Evolutionary conservation across 2,888 invertebrate species (phyloP).

Genomic region (Standfussiana lucernea): DNA sequence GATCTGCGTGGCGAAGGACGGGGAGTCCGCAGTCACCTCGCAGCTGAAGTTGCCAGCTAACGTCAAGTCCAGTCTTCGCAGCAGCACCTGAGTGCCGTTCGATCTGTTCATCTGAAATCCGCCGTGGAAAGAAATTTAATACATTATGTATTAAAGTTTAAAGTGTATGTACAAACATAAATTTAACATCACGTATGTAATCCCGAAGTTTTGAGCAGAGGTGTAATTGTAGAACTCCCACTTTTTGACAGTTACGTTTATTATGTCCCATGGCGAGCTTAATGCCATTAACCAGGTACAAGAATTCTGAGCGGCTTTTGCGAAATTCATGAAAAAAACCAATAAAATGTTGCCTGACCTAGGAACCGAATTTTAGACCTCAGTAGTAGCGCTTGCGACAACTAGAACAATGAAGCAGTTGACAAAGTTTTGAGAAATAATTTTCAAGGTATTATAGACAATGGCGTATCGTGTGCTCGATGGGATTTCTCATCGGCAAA

Average conservation of each 20-base stretch:
- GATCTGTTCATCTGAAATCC: conserved; percentile 92
- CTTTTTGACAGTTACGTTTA: neutral
- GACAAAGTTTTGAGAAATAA: neutral
- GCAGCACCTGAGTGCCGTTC: conserved; percentile 93
- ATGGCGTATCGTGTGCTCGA: no score
- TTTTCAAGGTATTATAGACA: neutral
- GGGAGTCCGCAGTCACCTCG: conserved; percentile 94
- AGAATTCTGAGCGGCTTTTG: neutral
- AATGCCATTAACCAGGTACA: neutral
- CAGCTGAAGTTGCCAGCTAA: conserved; percentile 95
- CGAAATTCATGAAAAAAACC: neutral
- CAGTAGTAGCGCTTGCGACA: no score
- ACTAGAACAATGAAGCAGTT: neutral
- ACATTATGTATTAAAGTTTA: neutral
- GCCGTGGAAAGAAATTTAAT: neutral
- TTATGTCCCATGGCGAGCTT: neutral
- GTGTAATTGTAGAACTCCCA: neutral
- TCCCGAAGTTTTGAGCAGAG: neutral
- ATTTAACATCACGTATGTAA: neutral
- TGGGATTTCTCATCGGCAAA: no score
- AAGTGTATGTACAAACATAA: neutral
- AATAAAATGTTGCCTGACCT: neutral
- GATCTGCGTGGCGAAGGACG: conserved; percentile 92
- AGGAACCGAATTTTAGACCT: no score
- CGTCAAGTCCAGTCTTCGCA: conserved; percentile 92